Base-by-base conservation (phyloP, 1,140 invertebrate species). In the Camponotus vicinus region DNA sequence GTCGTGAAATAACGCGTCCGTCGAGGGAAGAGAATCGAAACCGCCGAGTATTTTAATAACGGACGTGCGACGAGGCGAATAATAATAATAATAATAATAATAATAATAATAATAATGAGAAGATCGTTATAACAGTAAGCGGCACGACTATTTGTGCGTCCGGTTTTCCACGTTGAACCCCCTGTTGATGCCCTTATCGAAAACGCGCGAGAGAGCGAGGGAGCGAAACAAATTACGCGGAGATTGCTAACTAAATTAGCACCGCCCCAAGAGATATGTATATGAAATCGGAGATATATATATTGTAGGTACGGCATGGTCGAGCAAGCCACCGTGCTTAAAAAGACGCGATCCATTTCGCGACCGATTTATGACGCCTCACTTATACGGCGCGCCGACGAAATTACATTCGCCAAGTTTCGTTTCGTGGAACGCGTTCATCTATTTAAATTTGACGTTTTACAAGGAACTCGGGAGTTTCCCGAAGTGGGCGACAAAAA, bases 161-260 rank as follows among this genome's bases (percentile, higher is more conserved):
- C 52, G 52, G 55, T 82, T 82, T 82, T 82, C 66, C 67, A 37
- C 66, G 67, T 57, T 13, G 27, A 59, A 27, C 40, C 66, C 18
- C 21, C 63, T 13, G 73, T 34, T 13, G 34, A 49, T 11, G 66
- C 66, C n/a, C 15, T 40, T 40, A 61, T 42, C 42, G 40, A 15
- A 40, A 21, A 55, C n/a, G 34, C 11, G 55, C 52, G 49, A 52
- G 57, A 64, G 32, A 13, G 63, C 2, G 49, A 13, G 67, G 27
- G 11, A 57, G 34, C 1, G 61, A 32, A 49, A 88, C 64, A 88
- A 84, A 88, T 87, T 84, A 77, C 49, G 21, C 55, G 71, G 37
- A 76, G 79, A 88, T 84, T 71, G 86, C 71, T 63, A 88, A 71
- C 64, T 84, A 66, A 88, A 88, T 88, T 87, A 88, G 70, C 86